Evolutionary conservation across 2,888 invertebrate species (phyloP), one percentile per base, ranked within the genome.

Genomic region (Caenorhabditis uteleia): DNA sequence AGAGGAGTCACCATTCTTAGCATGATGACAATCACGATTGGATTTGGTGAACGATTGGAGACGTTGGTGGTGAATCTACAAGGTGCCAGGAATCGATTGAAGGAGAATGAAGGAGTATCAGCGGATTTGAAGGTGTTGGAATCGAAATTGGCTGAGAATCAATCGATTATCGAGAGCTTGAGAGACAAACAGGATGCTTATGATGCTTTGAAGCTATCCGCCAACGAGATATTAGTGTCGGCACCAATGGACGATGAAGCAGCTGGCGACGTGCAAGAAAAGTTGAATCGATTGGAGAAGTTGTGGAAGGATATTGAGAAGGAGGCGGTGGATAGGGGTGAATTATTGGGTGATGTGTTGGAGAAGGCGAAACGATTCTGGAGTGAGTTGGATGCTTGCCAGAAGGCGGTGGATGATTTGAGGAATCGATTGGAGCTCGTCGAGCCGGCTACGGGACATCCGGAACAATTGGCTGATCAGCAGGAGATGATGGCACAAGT

Each of bases 1-100:
- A 88, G 95, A 2, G 94, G 94, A 83, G 92, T 91, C 84, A 91
- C 92, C 23, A 86, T 98, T 14, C 95, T 97, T 82, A 91, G 91
- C 85, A 95, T 95, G 1, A 86, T 97, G 49, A 95, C 78, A 39
- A 70, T 77, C 27, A 77, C 74, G n/a, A 68, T 77, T 29, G 91
- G 91, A 86, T 95, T 97, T 87, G 91, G 93, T 0, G 97, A 97
- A 85, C 93, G 97, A 85, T 86, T 98, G 62, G 95, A 97, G 84
- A 94, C 94, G 47, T 94, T 97, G 92, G 85, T 97, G 44, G 90
- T 94, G 12, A 94, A 94, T 0, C 85, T 97, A 68, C 58, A 65
- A 47, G 72, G 68, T 45, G 78, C 79, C 8, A 74, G 75, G n/a
- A 93, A 93, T 75, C 92, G 84, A 69, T 84, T 87, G 1, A 89